phyloP scores from a whole-genome alignment of 2,797 vertebrate genomes.

The Poecilia picta region DNA sequence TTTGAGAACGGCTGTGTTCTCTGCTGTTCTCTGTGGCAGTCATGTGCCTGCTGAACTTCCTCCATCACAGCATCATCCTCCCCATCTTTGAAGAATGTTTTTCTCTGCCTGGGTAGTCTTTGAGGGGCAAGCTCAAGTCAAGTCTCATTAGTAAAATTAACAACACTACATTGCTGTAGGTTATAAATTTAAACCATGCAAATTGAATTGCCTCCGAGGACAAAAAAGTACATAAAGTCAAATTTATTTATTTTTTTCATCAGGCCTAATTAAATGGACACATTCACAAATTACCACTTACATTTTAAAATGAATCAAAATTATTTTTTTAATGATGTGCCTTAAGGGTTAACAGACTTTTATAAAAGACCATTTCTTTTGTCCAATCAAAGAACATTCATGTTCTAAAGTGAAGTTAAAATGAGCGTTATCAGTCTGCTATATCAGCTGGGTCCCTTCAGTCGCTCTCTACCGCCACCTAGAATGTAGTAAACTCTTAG shows the following conservation, averaged over 20 bases:
- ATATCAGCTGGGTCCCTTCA: neutral
- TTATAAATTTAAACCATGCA: neutral
- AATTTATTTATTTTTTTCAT: neutral
- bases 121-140: neutral
- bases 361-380: neutral
- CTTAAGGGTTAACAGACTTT: neutral
- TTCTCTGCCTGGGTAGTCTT: neutral
- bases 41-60: neutral
- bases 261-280: neutral
- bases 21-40: neutral
- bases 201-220: too few relatives aligned
- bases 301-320: neutral
- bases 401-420: neutral
- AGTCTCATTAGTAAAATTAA: neutral
- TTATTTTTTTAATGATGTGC: neutral
- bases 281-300: neutral
- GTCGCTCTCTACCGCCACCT: neutral
- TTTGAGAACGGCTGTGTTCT: neutral
- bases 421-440: neutral
- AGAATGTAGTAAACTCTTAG: neutral
- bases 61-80: neutral
- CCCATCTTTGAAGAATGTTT: neutral
- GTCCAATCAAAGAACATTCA: neutral
- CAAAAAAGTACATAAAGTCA: too few relatives aligned
- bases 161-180: neutral